Conservation (phyloP, 2,888 invertebrate genomes). For the Venustoraphidia nigricollis region DNA sequence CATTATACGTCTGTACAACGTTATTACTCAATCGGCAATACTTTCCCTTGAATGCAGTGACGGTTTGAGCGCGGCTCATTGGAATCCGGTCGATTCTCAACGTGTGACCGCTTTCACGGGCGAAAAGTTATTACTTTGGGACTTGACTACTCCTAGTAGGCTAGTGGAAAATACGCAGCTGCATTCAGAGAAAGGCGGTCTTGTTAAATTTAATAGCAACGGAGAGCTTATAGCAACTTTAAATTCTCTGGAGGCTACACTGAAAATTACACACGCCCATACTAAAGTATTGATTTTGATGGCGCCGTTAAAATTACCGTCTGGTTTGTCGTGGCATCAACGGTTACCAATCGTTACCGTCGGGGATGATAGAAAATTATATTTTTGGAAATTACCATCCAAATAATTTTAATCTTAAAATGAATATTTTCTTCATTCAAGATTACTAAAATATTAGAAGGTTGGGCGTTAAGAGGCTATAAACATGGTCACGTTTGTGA, state of each 20-base stretch:
- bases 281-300: constrained; percentile 38
- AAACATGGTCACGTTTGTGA: too few relatives aligned
- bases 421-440: neutral
- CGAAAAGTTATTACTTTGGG: constrained; percentile 52
- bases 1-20: constrained; percentile 56
- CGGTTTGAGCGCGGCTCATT: constrained; percentile 52
- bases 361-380: constrained; percentile 40
- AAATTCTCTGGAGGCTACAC: constrained; percentile 45
- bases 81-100: constrained; percentile 46
- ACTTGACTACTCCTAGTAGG: constrained; percentile 46
- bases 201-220: constrained; percentile 42
- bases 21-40: constrained; percentile 45
- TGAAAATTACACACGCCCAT: constrained; percentile 46
- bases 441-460: too few relatives aligned
- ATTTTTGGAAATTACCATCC: constrained; percentile 40
- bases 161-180: constrained; percentile 41
- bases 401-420: constrained; percentile 17
- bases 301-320: constrained; percentile 34
- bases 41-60: constrained; percentile 47
- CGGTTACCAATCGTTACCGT: constrained; percentile 41
- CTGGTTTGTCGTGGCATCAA: constrained; percentile 47
- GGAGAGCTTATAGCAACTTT: constrained; percentile 50
- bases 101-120: constrained; percentile 46
- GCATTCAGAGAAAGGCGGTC: constrained; percentile 45
- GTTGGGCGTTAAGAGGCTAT: too few relatives aligned